phyloP scores from a whole-genome alignment of 2,888 invertebrate species.

The Papilio gigon region DNA sequence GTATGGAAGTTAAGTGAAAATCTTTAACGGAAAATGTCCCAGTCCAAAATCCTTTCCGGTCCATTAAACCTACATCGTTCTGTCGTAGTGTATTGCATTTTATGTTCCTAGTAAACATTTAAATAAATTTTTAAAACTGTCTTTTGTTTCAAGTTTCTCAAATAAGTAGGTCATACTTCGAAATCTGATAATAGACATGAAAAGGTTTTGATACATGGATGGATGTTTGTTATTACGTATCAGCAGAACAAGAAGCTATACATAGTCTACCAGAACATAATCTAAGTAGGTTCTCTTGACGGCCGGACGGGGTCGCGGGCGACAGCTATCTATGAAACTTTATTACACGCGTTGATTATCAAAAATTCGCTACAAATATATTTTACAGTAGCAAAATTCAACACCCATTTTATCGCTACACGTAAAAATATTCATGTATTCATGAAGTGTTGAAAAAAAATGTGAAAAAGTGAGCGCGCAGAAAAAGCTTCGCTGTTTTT shows the following conservation, averaged over 20 bases:
- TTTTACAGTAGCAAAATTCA: constrained; percentile 1
- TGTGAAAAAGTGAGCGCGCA: not conserved
- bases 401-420: constrained; percentile 10
- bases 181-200: too few species aligned
- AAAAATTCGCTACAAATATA: not conserved
- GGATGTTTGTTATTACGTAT: too few species aligned
- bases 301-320: too few species aligned
- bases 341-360: not conserved
- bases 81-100: not conserved
- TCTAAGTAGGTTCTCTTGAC: too few species aligned
- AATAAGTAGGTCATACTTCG: too few species aligned
- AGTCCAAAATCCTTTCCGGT: not conserved
- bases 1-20: not conserved
- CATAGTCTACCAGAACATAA: too few species aligned
- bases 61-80: not conserved
- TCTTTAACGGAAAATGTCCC: not conserved
- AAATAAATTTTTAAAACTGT: not conserved
- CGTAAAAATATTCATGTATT: constrained; percentile 9
- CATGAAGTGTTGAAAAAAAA: constrained; percentile 17
- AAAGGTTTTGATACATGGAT: too few species aligned
- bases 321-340: not conserved
- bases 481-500: not conserved
- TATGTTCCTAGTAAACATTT: not conserved
- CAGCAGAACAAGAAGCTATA: too few species aligned
- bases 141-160: too few species aligned